Evolutionary conservation across 30 jellyfish, hydroid and myxozoan species (phyloP).

Genomic region (Nemopilema nomurai): DNA sequence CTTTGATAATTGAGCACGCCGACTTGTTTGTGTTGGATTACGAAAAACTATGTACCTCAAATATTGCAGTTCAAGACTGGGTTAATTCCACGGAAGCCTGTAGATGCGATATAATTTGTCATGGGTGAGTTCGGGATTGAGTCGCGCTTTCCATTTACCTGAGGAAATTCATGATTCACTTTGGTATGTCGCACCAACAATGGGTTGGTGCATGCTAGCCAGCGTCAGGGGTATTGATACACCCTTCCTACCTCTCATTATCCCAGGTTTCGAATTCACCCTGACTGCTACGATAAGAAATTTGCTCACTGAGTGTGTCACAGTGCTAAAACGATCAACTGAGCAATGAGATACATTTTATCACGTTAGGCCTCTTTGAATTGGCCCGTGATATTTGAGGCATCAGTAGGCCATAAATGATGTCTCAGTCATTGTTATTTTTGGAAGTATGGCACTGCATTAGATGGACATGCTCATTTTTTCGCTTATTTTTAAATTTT

Average conservation of each 20-base stretch:
- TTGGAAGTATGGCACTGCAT: not conserved
- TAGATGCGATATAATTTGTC: not conserved
- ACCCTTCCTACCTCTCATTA: slow-evolving; percentile 21
- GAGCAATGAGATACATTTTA: not conserved
- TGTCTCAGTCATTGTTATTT: not conserved
- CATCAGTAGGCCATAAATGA: not conserved
- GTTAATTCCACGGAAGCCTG: not conserved
- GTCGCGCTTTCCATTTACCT: not conserved
- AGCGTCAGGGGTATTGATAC: slow-evolving; percentile 13
- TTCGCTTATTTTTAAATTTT: not conserved
- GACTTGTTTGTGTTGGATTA: slow-evolving; percentile 18
- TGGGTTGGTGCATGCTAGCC: slow-evolving; percentile 9
- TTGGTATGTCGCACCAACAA: slow-evolving; percentile 29
- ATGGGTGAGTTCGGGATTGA: not conserved
- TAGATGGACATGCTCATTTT: not conserved
- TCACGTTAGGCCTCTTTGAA: not conserved
- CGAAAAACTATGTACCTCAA: not conserved
- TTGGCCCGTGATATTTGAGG: not conserved
- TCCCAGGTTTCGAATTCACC: not conserved
- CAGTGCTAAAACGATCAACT: not conserved
- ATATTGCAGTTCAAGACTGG: not conserved
- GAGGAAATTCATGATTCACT: slow-evolving; percentile 25
- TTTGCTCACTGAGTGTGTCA: not conserved
- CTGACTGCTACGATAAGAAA: not conserved
- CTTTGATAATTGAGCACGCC: slow-evolving; percentile 8